A percentile compares a stretch with the other conserved stretches of the same genome.
Conservation (phyloP, 2,797 vertebrate species). For the Tangara arthus region DNA sequence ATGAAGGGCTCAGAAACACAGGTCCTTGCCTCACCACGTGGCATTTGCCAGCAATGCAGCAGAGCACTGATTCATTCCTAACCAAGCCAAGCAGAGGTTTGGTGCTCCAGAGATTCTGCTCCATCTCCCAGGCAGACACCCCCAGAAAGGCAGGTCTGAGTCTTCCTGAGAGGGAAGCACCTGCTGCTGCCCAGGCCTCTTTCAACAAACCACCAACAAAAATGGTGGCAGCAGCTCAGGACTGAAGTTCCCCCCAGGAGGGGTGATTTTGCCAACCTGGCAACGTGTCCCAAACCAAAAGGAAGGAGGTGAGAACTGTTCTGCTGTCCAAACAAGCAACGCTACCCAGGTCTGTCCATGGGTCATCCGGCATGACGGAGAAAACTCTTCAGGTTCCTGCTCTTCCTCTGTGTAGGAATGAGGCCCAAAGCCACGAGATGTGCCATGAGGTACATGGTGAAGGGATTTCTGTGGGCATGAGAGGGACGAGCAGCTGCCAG, state of each 20-base stretch:
- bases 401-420: not conserved
- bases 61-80: not conserved
- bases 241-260: not conserved
- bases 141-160: not conserved
- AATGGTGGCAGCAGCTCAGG: not conserved
- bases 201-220: not conserved
- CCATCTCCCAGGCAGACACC: not conserved
- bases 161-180: not conserved
- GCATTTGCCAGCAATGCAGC: fast-evolving
- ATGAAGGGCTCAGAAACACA: fast-evolving
- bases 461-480: not conserved
- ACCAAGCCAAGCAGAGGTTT: not conserved
- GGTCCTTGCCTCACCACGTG: fast-evolving
- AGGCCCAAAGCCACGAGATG: not conserved
- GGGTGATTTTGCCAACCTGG: fast-evolving
- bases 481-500: not conserved
- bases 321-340: not conserved
- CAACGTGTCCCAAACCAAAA: fast-evolving
- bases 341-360: not conserved
- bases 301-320: not conserved
- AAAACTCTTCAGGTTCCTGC: not conserved
- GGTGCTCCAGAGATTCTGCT: not conserved
- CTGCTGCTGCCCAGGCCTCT: not conserved
- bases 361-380: fast-evolving
- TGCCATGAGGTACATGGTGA: fast-evolving